phyloP scores from a whole-genome alignment of 2,888 invertebrate species.

The Oxystoma pomonae region DNA sequence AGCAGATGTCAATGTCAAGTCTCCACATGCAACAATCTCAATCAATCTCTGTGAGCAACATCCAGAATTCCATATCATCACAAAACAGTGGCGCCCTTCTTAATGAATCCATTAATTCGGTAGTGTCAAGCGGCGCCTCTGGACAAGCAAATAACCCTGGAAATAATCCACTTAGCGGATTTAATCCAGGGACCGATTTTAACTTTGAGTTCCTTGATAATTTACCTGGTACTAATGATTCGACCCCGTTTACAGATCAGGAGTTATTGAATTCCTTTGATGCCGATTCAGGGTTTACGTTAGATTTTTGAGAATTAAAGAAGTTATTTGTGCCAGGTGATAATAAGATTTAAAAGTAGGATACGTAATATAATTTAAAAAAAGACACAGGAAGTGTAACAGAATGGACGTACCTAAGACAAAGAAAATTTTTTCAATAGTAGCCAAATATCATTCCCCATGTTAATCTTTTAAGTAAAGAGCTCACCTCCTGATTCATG shows the following conservation, averaged over 20 bases:
- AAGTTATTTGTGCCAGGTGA: conserved; percentile 15
- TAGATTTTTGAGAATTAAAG: conserved; percentile 41
- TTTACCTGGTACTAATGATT: conserved; percentile 66
- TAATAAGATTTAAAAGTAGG: neutral
- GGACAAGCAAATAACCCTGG: neutral
- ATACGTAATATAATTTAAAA: too few relatives aligned
- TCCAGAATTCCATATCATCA: neutral
- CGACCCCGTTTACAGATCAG: conserved; percentile 73
- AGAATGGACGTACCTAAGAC: too few relatives aligned
- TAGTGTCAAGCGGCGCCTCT: neutral
- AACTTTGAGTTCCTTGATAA: conserved; percentile 83
- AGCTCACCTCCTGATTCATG: too few relatives aligned
- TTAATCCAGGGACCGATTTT: conserved; percentile 59
- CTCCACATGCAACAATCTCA: conserved; percentile 68
- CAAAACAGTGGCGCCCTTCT: conserved; percentile 6
- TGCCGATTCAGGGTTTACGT: conserved; percentile 64
- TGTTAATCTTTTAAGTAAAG: too few relatives aligned
- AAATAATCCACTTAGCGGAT: conserved; percentile 47
- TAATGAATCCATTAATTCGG: neutral
- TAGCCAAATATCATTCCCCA: too few relatives aligned
- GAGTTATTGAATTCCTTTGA: conserved; percentile 82
- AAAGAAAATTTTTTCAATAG: too few relatives aligned
- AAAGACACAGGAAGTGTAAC: too few relatives aligned
- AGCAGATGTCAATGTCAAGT: conserved; percentile 58
- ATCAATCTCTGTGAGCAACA: conserved; percentile 54